Conservation (phyloP, 2,113 vertebrate genomes). For the Nyctibius bracteatus region DNA sequence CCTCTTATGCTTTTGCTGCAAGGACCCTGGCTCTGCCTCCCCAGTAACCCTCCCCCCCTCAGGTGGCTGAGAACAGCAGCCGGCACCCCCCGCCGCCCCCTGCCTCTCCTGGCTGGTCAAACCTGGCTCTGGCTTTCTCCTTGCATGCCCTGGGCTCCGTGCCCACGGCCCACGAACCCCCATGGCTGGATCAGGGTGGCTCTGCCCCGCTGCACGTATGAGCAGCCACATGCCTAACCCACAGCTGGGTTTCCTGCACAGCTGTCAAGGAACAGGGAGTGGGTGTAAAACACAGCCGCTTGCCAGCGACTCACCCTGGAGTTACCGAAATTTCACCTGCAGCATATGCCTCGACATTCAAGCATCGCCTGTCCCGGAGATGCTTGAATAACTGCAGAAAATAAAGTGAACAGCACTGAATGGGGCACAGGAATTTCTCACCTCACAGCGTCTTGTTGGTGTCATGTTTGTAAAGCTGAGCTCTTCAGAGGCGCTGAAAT, state of each 20-base stretch:
- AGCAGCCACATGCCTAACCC: neutral
- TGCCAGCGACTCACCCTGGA: neutral
- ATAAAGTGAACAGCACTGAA: neutral
- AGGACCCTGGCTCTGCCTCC: neutral
- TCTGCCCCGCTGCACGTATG: neutral
- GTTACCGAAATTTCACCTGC: neutral
- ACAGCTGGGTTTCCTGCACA: neutral
- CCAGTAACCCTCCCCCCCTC: neutral
- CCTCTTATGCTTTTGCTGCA: neutral
- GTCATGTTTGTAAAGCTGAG: neutral
- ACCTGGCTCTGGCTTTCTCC: neutral
- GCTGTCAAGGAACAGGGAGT: neutral
- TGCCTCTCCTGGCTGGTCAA: neutral
- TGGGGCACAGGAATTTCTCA: neutral
- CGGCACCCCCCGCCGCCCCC: accelerated
- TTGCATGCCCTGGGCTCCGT: neutral
- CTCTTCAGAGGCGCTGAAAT: neutral
- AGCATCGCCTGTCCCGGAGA: neutral
- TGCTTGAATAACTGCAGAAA: neutral
- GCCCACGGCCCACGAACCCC: accelerated
- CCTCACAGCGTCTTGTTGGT: neutral
- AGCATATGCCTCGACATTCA: neutral
- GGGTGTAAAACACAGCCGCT: neutral
- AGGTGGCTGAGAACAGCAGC: neutral
- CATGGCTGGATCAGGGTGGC: neutral